Conservation (phyloP, 2,888 invertebrate species). For the Habroteleia sp. region DNA sequence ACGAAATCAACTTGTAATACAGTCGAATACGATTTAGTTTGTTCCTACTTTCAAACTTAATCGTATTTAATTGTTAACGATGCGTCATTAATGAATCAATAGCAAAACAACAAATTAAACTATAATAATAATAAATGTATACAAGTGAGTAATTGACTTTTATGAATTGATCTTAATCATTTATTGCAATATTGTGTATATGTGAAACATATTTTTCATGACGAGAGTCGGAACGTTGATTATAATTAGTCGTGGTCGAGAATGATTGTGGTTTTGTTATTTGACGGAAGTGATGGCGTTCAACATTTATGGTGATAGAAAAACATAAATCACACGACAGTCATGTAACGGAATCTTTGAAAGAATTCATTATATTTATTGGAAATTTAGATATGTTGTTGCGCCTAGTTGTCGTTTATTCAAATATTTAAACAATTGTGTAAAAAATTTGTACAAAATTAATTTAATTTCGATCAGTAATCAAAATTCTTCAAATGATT, state of each 20-base stretch:
- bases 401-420: conserved; percentile 31
- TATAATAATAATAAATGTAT: conserved; percentile 14
- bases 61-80: conserved; percentile 4
- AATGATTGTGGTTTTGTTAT: conserved; percentile 22
- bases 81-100: conserved; percentile 20
- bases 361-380: conserved; percentile 52
- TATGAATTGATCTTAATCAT: conserved; percentile 19
- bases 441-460: conserved; percentile 36
- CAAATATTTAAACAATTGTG: conserved; percentile 28
- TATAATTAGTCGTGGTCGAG: conserved; percentile 9
- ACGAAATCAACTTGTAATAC: background rate
- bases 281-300: conserved; percentile 24
- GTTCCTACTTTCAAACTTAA: background rate
- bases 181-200: conserved; percentile 45
- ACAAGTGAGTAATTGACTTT: conserved; percentile 26
- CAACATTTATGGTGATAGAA: conserved; percentile 5
- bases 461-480: conserved; percentile 48
- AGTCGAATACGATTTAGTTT: conserved; percentile 6
- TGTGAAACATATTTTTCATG: conserved; percentile 44
- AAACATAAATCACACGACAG: background rate
- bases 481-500: background rate
- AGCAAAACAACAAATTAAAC: conserved; percentile 16
- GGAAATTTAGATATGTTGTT: conserved; percentile 47
- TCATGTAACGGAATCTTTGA: conserved; percentile 26
- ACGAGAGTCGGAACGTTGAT: conserved; percentile 13